Conservation (phyloP, 2,888 invertebrate genomes). For the Tachystola acroxantha region DNA sequence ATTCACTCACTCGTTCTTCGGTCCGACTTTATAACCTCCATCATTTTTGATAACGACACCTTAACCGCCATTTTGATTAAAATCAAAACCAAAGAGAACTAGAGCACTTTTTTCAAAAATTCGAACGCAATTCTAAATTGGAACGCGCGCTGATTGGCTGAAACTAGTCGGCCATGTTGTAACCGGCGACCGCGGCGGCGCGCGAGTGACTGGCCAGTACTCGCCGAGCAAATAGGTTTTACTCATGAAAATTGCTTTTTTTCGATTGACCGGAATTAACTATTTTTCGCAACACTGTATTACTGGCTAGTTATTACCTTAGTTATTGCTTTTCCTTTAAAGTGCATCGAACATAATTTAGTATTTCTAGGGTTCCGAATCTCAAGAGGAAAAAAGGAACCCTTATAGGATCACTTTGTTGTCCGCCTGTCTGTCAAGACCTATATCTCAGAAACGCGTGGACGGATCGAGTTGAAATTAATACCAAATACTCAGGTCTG, state of each 20-base stretch:
- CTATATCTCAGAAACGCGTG: no score
- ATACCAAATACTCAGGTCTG: no score
- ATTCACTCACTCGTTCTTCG: constrained; percentile 45
- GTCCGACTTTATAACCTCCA: constrained; percentile 37
- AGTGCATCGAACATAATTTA: no score
- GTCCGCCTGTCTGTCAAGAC: no score
- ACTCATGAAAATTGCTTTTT: constrained; percentile 11
- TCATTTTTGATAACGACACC: constrained; percentile 30
- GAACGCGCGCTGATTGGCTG: constrained; percentile 14
- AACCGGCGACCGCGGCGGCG: constrained; percentile 31
- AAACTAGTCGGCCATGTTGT: constrained; percentile 35
- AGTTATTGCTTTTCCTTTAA: no score
- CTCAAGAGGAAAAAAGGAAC: no score
- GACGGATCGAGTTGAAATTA: no score
- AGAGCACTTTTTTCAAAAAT: constrained; percentile 4
- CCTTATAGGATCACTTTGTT: no score
- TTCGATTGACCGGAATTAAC: constrained; percentile 5
- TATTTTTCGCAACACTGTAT: not conserved
- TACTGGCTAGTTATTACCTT: no score
- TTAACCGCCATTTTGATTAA: constrained; percentile 34
- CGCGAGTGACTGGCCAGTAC: constrained; percentile 42
- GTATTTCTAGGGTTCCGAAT: no score
- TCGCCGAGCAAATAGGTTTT: constrained; percentile 12
- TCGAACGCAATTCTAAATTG: constrained; percentile 13
- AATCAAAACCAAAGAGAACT: no score